These are phyloP conservation scores for Halcyon senegalensis DNA, from an alignment of 2,113 vertebrate species.

Conservation along the genomic window DNA sequence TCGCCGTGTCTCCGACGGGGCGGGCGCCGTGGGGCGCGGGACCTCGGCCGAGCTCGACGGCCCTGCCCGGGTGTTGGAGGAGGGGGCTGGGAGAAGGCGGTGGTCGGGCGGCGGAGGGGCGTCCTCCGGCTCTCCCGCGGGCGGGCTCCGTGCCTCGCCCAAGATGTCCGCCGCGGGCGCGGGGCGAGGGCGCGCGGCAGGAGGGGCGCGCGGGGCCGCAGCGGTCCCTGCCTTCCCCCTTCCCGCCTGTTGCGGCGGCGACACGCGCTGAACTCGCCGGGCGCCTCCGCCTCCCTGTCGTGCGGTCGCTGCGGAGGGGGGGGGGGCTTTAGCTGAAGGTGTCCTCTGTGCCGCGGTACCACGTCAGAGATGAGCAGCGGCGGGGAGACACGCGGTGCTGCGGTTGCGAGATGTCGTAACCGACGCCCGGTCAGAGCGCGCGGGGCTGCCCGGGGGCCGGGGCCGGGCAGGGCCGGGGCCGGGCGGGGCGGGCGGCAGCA, in stretches of 20 bases:
- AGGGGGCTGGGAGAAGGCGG: not conserved
- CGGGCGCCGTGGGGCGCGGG: not conserved
- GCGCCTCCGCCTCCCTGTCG: accelerated
- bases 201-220: not conserved
- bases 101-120: not conserved
- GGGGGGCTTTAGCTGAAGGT: not conserved
- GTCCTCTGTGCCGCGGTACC: accelerated
- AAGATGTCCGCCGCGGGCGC: slow-evolving; percentile 34
- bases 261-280: not conserved
- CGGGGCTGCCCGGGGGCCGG: not conserved
- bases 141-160: not conserved
- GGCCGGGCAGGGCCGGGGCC: too few species aligned
- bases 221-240: too few species aligned
- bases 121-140: not conserved
- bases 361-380: not conserved
- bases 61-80: not conserved
- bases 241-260: not conserved
- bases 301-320: accelerated
- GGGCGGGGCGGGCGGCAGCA: not conserved
- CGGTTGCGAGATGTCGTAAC: not conserved
- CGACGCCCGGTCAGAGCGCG: not conserved
- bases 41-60: not conserved
- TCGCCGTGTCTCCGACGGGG: not conserved
- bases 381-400: too few species aligned
- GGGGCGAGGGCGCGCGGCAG: not conserved